phyloP scores from a whole-genome alignment of 2,797 vertebrate species.

The Lacerta viridis region DNA sequence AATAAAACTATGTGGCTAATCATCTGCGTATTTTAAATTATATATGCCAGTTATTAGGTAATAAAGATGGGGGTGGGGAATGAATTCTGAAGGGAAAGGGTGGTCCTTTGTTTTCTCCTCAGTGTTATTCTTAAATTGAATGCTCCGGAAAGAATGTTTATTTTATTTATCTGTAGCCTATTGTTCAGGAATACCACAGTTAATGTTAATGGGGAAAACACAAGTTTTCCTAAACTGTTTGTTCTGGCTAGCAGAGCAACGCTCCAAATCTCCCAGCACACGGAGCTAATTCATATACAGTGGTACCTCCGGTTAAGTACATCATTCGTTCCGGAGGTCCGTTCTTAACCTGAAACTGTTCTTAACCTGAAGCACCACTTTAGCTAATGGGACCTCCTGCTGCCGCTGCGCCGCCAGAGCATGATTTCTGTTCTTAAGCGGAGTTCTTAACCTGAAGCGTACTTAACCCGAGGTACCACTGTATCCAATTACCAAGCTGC shows the following conservation, averaged over 20 bases:
- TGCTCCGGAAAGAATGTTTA: accelerated
- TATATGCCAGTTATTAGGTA: neutral
- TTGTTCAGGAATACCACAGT: neutral
- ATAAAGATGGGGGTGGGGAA: neutral
- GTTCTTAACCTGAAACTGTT: too few relatives aligned
- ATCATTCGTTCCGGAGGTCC: too few relatives aligned
- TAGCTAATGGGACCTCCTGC: too few relatives aligned
- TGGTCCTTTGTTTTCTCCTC: neutral
- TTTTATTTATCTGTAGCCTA: neutral
- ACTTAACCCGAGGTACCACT: too few relatives aligned
- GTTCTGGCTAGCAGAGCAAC: neutral
- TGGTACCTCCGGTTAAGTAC: too few relatives aligned
- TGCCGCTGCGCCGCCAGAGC: too few relatives aligned
- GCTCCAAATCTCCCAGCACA: neutral
- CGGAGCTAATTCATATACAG: neutral
- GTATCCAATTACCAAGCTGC: too few relatives aligned
- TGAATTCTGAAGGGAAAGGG: neutral
- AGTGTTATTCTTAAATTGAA: accelerated
- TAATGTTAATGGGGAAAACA: neutral
- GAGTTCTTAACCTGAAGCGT: too few relatives aligned
- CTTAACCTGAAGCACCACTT: too few relatives aligned
- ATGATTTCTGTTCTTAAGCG: too few relatives aligned
- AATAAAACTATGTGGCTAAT: neutral
- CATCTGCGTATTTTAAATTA: neutral
- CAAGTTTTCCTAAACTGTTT: conserved; percentile 52